Conservation (phyloP, 2,113 vertebrate genomes). For the Pithys albifrons region DNA sequence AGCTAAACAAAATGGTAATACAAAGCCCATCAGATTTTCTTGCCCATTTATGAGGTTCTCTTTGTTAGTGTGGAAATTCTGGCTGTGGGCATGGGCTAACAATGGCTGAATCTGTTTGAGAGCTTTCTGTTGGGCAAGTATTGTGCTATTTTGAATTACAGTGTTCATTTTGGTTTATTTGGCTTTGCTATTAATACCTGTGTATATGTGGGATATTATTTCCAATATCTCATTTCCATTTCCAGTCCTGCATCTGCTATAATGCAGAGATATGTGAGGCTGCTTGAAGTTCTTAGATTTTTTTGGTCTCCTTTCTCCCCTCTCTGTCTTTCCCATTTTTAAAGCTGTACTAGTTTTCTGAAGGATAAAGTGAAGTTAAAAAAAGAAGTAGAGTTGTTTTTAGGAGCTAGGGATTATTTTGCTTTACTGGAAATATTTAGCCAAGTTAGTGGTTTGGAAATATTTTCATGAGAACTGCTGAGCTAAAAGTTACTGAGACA, state of each 20-base stretch:
- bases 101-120: neutral
- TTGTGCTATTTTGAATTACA: neutral
- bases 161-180: neutral
- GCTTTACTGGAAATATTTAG: conserved; percentile 61
- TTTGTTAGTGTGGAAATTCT: neutral
- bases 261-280: neutral
- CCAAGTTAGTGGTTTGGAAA: conserved; percentile 64
- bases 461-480: conserved; percentile 66
- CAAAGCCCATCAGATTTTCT: neutral
- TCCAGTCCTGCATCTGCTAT: neutral
- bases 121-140: neutral
- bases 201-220: neutral
- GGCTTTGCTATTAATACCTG: neutral
- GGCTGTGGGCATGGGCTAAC: neutral
- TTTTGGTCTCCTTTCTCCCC: neutral
- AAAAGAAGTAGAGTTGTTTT: conserved; percentile 22
- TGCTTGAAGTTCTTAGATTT: neutral
- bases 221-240: neutral
- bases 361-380: conserved; percentile 24
- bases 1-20: neutral
- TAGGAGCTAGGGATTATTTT: conserved; percentile 49
- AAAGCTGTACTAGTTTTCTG: neutral
- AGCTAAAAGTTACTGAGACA: conserved; percentile 63
- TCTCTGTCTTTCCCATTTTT: neutral
- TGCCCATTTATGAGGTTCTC: neutral